Conservation (phyloP, 2,888 invertebrate genomes). For the Aphidoletes aphidimyza region DNA sequence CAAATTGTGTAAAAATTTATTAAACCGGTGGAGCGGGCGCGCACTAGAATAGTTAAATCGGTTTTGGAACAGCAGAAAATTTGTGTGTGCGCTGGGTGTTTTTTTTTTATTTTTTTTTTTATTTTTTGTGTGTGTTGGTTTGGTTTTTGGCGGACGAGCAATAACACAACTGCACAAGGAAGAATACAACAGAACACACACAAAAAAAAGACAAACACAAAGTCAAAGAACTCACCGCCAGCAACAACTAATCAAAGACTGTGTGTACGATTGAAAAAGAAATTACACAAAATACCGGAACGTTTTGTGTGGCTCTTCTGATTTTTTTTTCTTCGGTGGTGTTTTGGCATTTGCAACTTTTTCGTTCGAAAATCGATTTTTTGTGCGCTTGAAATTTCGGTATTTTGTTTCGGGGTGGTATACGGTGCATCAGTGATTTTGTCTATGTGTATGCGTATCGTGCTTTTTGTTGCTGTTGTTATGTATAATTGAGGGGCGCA, state of each 20-base stretch:
- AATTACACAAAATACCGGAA: slow-evolving; percentile 2
- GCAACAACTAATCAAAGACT: neutral
- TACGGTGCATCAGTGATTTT: too few relatives aligned
- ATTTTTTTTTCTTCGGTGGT: neutral
- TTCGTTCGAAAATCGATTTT: slow-evolving; percentile 29
- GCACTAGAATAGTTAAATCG: neutral
- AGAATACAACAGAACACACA: neutral
- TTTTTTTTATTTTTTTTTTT: neutral
- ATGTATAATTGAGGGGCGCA: neutral
- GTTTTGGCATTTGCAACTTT: slow-evolving; percentile 33
- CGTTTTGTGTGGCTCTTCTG: neutral
- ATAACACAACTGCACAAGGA: too few relatives aligned
- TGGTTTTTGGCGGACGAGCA: too few relatives aligned
- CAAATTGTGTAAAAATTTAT: slow-evolving; percentile 37
- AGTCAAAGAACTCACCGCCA: neutral
- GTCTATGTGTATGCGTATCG: too few relatives aligned
- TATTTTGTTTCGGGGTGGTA: too few relatives aligned
- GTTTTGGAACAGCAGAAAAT: neutral
- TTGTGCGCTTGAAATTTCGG: neutral
- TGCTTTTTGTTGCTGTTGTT: neutral
- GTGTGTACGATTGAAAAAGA: neutral
- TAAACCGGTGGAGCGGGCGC: slow-evolving; percentile 26
- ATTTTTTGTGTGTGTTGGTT: too few relatives aligned
- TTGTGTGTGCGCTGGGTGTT: too few relatives aligned
- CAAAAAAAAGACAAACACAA: neutral